phyloP scores from a whole-genome alignment of 2,888 invertebrate species.

The Drymonia ruficornis region DNA sequence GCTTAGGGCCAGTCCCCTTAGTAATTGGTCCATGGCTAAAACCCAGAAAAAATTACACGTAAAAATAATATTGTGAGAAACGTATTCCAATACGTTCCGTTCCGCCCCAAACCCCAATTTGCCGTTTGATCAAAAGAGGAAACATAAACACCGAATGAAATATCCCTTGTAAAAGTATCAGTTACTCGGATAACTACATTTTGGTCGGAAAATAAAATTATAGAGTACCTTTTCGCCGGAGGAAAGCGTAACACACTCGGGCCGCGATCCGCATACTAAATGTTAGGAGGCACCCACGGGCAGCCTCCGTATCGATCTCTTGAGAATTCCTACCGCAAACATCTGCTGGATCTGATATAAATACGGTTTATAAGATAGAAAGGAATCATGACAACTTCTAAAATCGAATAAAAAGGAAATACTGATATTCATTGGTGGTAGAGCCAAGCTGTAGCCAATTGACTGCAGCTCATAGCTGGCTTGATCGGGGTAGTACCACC shows the following conservation, averaged over 20 bases:
- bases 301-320: slow-evolving; percentile 67
- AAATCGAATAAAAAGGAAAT: not conserved
- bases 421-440: too few relatives aligned
- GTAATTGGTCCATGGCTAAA: too few relatives aligned
- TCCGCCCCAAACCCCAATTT: slow-evolving; percentile 49
- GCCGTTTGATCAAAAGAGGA: slow-evolving; percentile 51
- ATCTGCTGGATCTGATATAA: slow-evolving; percentile 43
- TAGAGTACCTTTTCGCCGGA: slow-evolving; percentile 80
- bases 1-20: too few relatives aligned
- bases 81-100: not conserved
- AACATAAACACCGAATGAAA: slow-evolving; percentile 53
- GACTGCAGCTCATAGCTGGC: too few relatives aligned
- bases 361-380: slow-evolving; percentile 14
- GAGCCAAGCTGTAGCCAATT: too few relatives aligned
- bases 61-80: not conserved
- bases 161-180: slow-evolving; percentile 73
- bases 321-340: slow-evolving; percentile 55
- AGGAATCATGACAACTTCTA: not conserved
- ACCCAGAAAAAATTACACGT: slow-evolving; percentile 12
- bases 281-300: slow-evolving; percentile 42
- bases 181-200: slow-evolving; percentile 78
- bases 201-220: slow-evolving; percentile 83
- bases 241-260: slow-evolving; percentile 74
- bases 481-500: too few relatives aligned
- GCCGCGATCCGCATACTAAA: slow-evolving; percentile 72